phyloP scores from a whole-genome alignment of 2,888 invertebrate genomes.

The Geotrupes spiniger region DNA sequence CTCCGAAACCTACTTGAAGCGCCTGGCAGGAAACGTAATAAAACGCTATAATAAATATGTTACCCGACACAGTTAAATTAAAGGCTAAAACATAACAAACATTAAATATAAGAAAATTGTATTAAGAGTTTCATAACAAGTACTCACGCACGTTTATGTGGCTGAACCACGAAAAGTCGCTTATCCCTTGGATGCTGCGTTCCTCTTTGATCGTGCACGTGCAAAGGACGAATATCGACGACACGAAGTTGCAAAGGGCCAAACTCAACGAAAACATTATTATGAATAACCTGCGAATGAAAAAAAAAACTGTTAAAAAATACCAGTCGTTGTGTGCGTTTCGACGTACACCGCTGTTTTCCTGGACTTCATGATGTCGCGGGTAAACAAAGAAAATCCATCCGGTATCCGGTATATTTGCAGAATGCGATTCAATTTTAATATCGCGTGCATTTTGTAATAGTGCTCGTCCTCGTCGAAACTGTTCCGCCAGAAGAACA shows the following conservation, averaged over 20 bases:
- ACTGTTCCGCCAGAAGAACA: slow-evolving; percentile 19
- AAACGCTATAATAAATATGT: slow-evolving; percentile 24
- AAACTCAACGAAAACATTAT: slow-evolving; percentile 13
- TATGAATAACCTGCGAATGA: slow-evolving; percentile 14
- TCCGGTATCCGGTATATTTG: slow-evolving; percentile 31
- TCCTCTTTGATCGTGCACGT: slow-evolving; percentile 9
- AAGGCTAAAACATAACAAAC: slow-evolving; percentile 8
- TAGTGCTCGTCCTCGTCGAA: slow-evolving; percentile 10
- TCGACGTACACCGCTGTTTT: slow-evolving; percentile 23
- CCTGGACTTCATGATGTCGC: slow-evolving; percentile 24
- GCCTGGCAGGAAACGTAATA: slow-evolving; percentile 23
- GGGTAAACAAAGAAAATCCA: slow-evolving; percentile 27
- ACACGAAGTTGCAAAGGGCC: slow-evolving; percentile 11
- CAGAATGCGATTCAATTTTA: slow-evolving; percentile 26
- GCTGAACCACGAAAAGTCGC: slow-evolving; percentile 14
- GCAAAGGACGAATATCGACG: slow-evolving; percentile 14
- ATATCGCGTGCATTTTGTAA: slow-evolving; percentile 10
- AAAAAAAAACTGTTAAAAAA: neutral
- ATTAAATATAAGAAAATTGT: neutral
- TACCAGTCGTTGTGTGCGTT: neutral
- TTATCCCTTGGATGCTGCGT: slow-evolving; percentile 6
- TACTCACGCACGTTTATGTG: slow-evolving; percentile 14
- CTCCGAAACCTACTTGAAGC: slow-evolving; percentile 22
- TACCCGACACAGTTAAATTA: slow-evolving; percentile 15
- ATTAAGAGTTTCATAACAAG: neutral